Conservation (phyloP, 2,888 invertebrate species). For the Drosophila atripex region DNA sequence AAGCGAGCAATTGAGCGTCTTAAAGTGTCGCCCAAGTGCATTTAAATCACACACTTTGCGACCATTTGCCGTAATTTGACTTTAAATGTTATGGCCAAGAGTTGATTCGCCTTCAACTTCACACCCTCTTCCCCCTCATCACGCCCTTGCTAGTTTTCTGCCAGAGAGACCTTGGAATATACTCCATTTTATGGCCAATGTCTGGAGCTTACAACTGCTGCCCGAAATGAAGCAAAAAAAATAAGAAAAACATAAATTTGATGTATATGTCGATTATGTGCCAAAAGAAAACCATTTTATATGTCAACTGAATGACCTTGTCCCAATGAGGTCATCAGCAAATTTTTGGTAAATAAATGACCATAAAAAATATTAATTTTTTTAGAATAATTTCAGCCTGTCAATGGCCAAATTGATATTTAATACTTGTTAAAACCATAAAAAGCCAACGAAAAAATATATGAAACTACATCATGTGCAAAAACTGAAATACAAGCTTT, state of each 20-base stretch:
- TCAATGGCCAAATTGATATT: slow-evolving; percentile 1
- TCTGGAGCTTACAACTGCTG: slow-evolving; percentile 63
- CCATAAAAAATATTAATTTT: slow-evolving; percentile 20
- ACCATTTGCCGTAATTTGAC: slow-evolving; percentile 81
- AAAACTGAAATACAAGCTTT: slow-evolving; percentile 24
- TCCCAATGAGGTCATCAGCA: slow-evolving; percentile 52
- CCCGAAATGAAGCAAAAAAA: slow-evolving; percentile 7
- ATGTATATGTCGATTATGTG: slow-evolving; percentile 78
- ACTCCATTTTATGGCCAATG: slow-evolving; percentile 72
- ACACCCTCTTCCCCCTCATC: neutral
- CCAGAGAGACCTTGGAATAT: slow-evolving; percentile 41
- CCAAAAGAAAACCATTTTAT: slow-evolving; percentile 43
- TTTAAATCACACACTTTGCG: slow-evolving; percentile 82
- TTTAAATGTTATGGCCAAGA: slow-evolving; percentile 77
- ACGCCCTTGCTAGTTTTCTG: slow-evolving; percentile 55
- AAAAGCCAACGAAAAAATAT: slow-evolving; percentile 5
- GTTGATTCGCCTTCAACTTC: slow-evolving; percentile 38
- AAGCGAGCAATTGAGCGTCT: slow-evolving; percentile 80
- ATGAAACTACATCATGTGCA: neutral
- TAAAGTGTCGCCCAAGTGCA: slow-evolving; percentile 80
- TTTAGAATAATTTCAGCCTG: slow-evolving; percentile 30
- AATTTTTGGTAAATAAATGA: slow-evolving; percentile 18
- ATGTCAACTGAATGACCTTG: slow-evolving; percentile 40
- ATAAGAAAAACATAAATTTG: slow-evolving; percentile 69
- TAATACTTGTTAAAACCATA: neutral